Evolutionary conservation across 1,140 invertebrate genomes (phyloP).

Genomic region (Phymastichus coffea): DNA sequence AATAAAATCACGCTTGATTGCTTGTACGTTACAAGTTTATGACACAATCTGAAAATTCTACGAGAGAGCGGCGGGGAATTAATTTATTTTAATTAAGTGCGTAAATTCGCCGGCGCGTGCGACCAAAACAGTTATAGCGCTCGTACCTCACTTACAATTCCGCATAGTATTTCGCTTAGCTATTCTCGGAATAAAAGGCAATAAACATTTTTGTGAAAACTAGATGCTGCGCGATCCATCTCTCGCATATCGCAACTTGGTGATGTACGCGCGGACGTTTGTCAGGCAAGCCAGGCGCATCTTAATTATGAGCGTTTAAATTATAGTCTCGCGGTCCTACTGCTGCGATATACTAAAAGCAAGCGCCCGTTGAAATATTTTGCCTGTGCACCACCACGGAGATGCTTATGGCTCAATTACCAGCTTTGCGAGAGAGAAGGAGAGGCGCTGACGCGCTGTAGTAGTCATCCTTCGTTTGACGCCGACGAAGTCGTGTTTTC

Average conservation of each 20-base stretch:
- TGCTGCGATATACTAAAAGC: not conserved
- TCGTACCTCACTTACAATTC: not conserved
- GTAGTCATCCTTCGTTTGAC: no score
- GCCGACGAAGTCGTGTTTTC: no score
- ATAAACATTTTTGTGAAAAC: not conserved
- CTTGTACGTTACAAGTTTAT: no score
- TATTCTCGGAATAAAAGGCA: slow-evolving; percentile 7
- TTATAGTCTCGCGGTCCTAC: slow-evolving; percentile 15
- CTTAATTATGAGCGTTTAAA: slow-evolving; percentile 23
- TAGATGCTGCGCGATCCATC: not conserved
- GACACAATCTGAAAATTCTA: no score
- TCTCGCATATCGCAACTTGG: not conserved
- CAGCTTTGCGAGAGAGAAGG: not conserved
- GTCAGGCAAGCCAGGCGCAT: slow-evolving; percentile 18
- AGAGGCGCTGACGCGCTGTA: not conserved
- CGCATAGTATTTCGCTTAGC: no score
- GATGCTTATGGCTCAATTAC: slow-evolving; percentile 23
- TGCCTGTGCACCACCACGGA: not conserved
- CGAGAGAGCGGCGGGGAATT: no score
- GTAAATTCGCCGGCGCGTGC: not conserved
- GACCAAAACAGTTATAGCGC: slow-evolving; percentile 5
- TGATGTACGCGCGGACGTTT: slow-evolving; percentile 11
- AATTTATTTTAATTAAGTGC: slow-evolving; percentile 17
- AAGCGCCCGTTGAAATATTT: slow-evolving; percentile 8
- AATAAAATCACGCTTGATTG: no score